Evolutionary conservation across 2,113 vertebrate species (phyloP), one percentile per base, ranked within the genome.

Genomic region (Nymphicus hollandicus): DNA sequence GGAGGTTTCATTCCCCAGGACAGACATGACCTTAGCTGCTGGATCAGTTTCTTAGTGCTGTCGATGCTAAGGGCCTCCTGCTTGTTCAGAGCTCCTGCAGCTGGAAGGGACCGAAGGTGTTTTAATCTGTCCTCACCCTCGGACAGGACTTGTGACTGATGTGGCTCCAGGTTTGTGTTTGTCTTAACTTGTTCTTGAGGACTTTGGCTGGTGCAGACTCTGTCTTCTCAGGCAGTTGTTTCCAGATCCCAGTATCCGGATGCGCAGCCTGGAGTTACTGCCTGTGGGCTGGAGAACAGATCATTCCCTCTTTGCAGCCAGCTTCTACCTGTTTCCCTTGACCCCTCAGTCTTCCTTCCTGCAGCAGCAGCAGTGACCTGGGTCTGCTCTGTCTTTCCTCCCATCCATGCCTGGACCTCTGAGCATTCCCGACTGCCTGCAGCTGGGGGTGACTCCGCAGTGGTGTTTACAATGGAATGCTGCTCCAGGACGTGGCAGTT

Each of bases 131-230:
- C 55, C 50, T 64, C 13, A 13, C 37, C 33, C 52, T 86, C 17
- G 6, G 39, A 74, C 69, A 50, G 86, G 83, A 63, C 83, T 81
- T 66, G 64, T 84, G 86, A n/a, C 83, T 81, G 68, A 35, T 72
- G 55, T 73, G 81, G 46, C 69, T 93, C 56, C 91, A 92, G 86
- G 60, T 92, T 80, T 55, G 72, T 81, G 88, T 91, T 94, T 92
- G 80, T 82, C 56, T 77, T 77, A 13, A 55, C 74, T 55, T 47
- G 9, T 76, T 92, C 83, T 74, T 55, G 20, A 86, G 91, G 86
- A 25, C 69, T 81, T 81, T 41, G 83, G 43, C 86, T 91, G 76
- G 6, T 66, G 50, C 46, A 84, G 60, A 49, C 37, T 12, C 52
- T 60, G 58, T 35, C 61, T 64, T 37, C 79, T 89, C 90, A 60